Evolutionary conservation across 1,140 invertebrate genomes (phyloP), one percentile per base, ranked within the genome.

Genomic region (Drosophila grimshawi): DNA sequence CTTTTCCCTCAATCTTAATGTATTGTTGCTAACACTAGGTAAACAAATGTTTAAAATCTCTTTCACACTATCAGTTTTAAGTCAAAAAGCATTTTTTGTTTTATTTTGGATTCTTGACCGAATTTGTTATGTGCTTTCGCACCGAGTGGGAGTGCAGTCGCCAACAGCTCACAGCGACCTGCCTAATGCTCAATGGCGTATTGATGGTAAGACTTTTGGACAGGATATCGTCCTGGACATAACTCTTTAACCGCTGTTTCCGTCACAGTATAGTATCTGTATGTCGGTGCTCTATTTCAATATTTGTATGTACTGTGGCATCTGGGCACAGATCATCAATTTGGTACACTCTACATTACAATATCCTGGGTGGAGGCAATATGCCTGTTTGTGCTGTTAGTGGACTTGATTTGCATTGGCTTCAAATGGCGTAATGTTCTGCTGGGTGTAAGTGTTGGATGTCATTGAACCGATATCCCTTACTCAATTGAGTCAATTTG

Each of bases 131-230:
- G 70, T 73, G 70, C 41, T 10, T 61, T 2, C 33, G n/a, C 2
- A 43, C 64, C 4, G 11, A 32, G 4, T 73, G 70, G 70, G 64
- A 73, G 3, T 68, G 35, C 55, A 68, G 7, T 32, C 52, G 39
- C 4, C 49, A 68, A 2, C 56, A 68, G 35, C 10, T 73, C 11
- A 41, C 29, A 3, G 52, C 64, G 33, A 6, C 35, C 29, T 61
- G 70, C 11, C 48, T 68, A 2, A 73, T 68, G 64, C 64, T 73
- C 10, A 68, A 73, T 30, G 19, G 52, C 3, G 49, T 61, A 1
- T n/a, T 60, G 11, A 37, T 52, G 64, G 70, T 73, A 73, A 55
- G n/a, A 35, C 19, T 27, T 48, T 19, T 19, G 19, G 19, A 19
- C 19, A 19, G 19, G 0, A 19, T 19, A 19, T 19, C 19, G 19